phyloP scores from a whole-genome alignment of 1,140 invertebrate genomes.

The Drosophila fuyamai region DNA sequence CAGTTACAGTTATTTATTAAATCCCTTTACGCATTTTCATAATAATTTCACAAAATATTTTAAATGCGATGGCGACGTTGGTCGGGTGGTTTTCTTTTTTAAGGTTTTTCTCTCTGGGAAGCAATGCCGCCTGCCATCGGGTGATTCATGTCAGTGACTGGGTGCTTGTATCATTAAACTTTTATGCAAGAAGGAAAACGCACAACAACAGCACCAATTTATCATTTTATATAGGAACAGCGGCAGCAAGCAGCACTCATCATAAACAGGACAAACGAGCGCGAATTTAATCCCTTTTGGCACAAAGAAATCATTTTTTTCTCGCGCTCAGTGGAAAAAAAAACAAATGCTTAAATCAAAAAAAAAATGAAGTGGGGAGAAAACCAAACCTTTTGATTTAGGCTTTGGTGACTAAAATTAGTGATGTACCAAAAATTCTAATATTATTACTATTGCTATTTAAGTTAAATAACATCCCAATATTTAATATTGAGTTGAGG shows the following conservation, averaged over 20 bases:
- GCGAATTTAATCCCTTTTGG: constrained; percentile 82
- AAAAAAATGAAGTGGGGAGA: constrained; percentile 30
- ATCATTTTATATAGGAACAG: constrained; percentile 9
- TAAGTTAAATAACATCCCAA: no score
- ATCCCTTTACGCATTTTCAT: constrained; percentile 85
- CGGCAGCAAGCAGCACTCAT: constrained; percentile 55
- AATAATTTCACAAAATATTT: constrained; percentile 83
- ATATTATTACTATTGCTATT: no score
- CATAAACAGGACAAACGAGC: constrained; percentile 76
- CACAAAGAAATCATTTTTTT: constrained; percentile 77
- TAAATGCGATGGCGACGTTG: constrained; percentile 62
- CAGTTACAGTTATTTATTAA: constrained; percentile 85
- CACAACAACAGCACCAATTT: background rate
- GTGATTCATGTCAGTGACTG: constrained; percentile 71
- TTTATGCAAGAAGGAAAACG: constrained; percentile 57
- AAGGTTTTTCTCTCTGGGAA: background rate
- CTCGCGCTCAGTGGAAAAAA: constrained; percentile 29
- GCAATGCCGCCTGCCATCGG: constrained; percentile 53
- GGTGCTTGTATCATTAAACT: constrained; percentile 69
- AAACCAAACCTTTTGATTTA: background rate
- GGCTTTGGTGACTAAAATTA: constrained; percentile 10
- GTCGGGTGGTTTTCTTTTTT: constrained; percentile 4
- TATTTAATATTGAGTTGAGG: no score
- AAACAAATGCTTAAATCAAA: constrained; percentile 13
- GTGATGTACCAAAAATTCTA: background rate